These are phyloP conservation scores for Cynopterus sphinx DNA, from an alignment of 2,797 vertebrate species.

Conservation along the genomic window DNA sequence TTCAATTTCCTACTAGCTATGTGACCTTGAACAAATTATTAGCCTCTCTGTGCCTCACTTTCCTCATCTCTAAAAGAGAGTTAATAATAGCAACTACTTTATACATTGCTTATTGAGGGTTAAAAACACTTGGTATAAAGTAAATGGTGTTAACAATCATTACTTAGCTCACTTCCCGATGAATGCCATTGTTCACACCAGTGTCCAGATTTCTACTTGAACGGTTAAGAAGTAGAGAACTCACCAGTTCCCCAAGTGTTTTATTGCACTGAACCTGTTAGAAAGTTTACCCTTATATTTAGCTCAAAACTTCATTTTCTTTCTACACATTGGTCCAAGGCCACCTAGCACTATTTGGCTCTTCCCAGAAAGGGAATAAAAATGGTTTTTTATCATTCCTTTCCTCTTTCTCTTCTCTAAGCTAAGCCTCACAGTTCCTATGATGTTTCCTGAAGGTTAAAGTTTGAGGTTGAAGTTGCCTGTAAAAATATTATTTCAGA, in stretches of 20 bases:
- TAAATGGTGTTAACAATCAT: neutral
- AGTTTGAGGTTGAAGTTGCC: neutral
- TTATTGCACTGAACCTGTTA: neutral
- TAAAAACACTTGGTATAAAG: neutral
- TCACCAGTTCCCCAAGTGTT: neutral
- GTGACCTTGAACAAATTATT: slow-evolving; percentile 7
- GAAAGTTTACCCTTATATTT: neutral
- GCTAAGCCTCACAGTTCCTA: neutral
- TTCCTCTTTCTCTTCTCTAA: neutral
- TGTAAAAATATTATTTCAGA: neutral
- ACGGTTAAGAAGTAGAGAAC: neutral
- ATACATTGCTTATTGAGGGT: neutral
- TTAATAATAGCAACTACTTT: neutral
- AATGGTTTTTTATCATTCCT: neutral
- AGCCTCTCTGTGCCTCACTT: neutral
- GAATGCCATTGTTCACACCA: neutral
- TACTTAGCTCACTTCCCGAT: neutral
- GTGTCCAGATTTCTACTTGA: neutral
- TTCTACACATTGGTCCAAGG: neutral
- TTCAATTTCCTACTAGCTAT: neutral
- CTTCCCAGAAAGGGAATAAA: neutral
- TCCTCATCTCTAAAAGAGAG: neutral
- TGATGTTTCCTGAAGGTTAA: neutral
- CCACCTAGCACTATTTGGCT: neutral
- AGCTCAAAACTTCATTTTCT: neutral